A percentile compares a stretch with the other conserved stretches of the same genome.
Conservation (phyloP, 30 jellyfish, hydroid and myxozoan genomes). For the Pseudorhiza aurosa region DNA sequence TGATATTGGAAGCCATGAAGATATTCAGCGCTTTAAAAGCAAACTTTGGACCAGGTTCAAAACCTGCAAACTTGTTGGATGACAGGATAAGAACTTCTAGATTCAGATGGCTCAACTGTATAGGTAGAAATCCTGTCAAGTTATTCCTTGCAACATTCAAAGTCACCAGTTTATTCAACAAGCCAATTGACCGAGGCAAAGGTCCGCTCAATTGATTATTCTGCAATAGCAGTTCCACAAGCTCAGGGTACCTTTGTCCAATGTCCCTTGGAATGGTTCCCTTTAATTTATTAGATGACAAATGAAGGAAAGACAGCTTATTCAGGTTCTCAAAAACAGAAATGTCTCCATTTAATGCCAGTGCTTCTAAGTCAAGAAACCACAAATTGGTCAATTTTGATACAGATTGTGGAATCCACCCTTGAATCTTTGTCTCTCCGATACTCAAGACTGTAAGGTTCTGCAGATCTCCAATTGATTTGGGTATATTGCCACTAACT, state of each 20-base stretch:
- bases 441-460: conserved; percentile 43
- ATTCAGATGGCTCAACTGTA: conserved; percentile 4
- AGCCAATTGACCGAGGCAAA: conserved; percentile 53
- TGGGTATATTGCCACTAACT: conserved; percentile 31
- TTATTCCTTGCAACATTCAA: conserved; percentile 41
- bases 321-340: conserved; percentile 31
- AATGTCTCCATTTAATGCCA: conserved; percentile 23
- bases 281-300: conserved; percentile 34
- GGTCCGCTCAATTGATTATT: conserved; percentile 35
- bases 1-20: conserved; percentile 24
- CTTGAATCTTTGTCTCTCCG: conserved; percentile 53
- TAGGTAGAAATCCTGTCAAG: conserved; percentile 33
- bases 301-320: conserved; percentile 19
- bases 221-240: conserved; percentile 36
- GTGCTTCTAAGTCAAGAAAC: conserved; percentile 62
- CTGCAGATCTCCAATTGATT: conserved; percentile 31
- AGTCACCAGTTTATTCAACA: neutral
- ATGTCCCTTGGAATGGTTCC: conserved; percentile 52
- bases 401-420: conserved; percentile 42
- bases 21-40: conserved; percentile 9
- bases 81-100: conserved; percentile 41
- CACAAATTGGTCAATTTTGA: conserved; percentile 21
- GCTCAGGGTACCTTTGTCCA: conserved; percentile 34
- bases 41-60: conserved; percentile 7
- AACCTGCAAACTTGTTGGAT: conserved; percentile 20